phyloP scores from a whole-genome alignment of 2,888 invertebrate genomes.

The Chirona hameri region DNA sequence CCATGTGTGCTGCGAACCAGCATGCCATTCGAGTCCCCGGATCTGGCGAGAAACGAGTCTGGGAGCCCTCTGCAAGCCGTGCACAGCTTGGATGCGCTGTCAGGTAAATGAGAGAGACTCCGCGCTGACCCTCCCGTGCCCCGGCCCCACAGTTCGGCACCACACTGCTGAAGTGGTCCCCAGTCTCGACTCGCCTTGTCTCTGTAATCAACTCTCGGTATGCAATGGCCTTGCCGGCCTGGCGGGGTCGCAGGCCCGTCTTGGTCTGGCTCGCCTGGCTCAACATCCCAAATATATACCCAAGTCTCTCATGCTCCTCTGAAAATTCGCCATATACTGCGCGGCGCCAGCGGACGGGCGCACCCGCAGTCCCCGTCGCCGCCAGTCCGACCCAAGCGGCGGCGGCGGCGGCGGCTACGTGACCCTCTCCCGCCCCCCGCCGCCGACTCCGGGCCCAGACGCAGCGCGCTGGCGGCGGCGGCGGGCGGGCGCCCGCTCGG shows the following conservation, averaged over 20 bases:
- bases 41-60: background rate
- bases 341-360: no score
- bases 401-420: background rate
- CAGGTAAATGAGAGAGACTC: background rate
- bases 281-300: background rate
- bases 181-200: background rate
- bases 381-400: background rate
- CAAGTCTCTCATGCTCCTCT: background rate
- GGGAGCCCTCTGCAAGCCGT: background rate
- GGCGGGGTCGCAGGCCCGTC: background rate
- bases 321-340: no score
- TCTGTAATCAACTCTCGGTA: background rate
- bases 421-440: background rate
- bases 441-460: background rate
- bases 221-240: background rate
- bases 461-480: background rate
- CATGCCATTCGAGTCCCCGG: conserved; percentile 9
- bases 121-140: background rate
- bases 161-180: background rate
- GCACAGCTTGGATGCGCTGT: background rate
- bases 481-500: background rate
- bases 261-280: background rate
- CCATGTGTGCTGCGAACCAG: background rate
- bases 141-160: background rate
- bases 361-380: no score